These are phyloP conservation scores for Poeciliopsis prolifica DNA, from an alignment of 2,113 vertebrate genomes.

Conservation along the genomic window DNA sequence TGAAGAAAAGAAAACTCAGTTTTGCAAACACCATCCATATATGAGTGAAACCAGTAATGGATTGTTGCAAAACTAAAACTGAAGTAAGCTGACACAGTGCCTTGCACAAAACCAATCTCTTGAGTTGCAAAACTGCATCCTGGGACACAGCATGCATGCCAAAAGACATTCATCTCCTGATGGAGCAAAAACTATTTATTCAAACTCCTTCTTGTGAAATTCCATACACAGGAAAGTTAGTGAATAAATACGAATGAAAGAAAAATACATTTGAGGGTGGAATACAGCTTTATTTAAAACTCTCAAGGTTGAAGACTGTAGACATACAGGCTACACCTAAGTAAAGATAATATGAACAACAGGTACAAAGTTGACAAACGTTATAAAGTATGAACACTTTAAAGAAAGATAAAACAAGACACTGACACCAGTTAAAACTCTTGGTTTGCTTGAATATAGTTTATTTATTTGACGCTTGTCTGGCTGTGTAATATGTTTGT, in stretches of 20 bases:
- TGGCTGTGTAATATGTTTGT: conserved; percentile 31
- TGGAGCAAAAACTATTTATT: not conserved
- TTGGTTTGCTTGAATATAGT: conserved; percentile 20
- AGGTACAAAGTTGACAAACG: conserved; percentile 26
- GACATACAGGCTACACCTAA: conserved; percentile 28
- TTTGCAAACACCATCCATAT: not conserved
- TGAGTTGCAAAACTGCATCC: not conserved
- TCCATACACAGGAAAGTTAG: not conserved
- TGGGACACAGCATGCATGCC: not conserved
- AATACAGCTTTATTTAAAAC: conserved; percentile 69
- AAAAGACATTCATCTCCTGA: not conserved
- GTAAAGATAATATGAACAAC: conserved; percentile 11
- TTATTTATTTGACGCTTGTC: conserved; percentile 21
- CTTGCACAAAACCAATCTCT: not conserved
- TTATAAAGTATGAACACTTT: conserved; percentile 21
- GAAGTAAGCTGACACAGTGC: not conserved
- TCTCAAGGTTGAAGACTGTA: conserved; percentile 36
- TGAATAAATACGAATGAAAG: conserved; percentile 8
- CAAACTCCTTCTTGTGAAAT: not conserved
- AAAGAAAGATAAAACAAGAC: conserved; percentile 17
- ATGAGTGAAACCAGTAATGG: not conserved
- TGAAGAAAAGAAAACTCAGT: not conserved
- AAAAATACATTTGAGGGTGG: conserved; percentile 1
- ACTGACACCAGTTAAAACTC: conserved; percentile 19
- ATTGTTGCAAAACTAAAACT: not conserved